Evolutionary conservation across 2,888 invertebrate species (phyloP).

Genomic region (Polydrusus pterygomalis): DNA sequence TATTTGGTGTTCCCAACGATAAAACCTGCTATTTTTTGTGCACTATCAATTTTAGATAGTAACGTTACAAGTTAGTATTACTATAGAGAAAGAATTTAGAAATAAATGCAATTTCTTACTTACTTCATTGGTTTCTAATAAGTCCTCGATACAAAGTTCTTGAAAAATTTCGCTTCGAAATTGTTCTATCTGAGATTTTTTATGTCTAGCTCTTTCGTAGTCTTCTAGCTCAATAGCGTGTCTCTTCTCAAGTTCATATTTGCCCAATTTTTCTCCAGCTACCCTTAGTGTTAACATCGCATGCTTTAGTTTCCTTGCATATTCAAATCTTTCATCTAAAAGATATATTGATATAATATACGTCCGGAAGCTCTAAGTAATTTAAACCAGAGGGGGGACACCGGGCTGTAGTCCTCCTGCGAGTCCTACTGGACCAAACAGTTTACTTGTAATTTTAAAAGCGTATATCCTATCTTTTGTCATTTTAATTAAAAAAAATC

Average conservation of each 20-base stretch:
- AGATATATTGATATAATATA: slow-evolving; percentile 37
- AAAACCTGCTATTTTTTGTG: too few species aligned
- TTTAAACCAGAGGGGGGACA: too few species aligned
- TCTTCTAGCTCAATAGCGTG: slow-evolving; percentile 95
- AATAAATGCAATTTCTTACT: slow-evolving; percentile 60
- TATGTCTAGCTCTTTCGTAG: slow-evolving; percentile 91
- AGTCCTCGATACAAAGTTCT: slow-evolving; percentile 82
- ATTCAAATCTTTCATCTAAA: slow-evolving; percentile 93
- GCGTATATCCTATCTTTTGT: too few species aligned
- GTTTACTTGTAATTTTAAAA: too few species aligned
- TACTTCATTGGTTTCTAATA: slow-evolving; percentile 87
- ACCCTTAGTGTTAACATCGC: slow-evolving; percentile 88
- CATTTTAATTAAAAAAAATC: too few species aligned
- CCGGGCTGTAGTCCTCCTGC: too few species aligned
- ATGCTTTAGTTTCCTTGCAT: slow-evolving; percentile 91
- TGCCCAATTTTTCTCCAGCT: slow-evolving; percentile 92
- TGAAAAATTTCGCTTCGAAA: slow-evolving; percentile 85
- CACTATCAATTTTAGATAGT: too few species aligned
- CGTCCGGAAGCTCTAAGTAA: not conserved
- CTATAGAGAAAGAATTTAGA: too few species aligned
- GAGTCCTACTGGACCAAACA: too few species aligned
- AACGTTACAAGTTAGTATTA: too few species aligned
- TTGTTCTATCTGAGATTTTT: slow-evolving; percentile 92
- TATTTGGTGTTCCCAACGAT: too few species aligned
- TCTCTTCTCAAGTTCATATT: slow-evolving; percentile 92